Evolutionary conservation across 2,113 vertebrate genomes (phyloP).

Genomic region (Scophthalmus maximus): DNA sequence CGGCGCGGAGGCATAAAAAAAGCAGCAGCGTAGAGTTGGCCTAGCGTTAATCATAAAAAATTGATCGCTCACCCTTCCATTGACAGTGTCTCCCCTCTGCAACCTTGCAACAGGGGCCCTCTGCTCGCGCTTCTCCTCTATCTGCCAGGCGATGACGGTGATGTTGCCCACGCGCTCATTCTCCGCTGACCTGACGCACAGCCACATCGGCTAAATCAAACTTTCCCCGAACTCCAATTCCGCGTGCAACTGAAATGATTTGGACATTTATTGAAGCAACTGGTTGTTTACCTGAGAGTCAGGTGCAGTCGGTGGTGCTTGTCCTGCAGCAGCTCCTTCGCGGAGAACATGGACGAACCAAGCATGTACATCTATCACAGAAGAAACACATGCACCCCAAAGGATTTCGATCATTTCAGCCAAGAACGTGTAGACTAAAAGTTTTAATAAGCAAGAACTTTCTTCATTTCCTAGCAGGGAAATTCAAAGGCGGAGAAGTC

Average conservation of each 20-base stretch:
- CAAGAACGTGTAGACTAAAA: neutral
- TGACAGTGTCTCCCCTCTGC: slow-evolving; percentile 88
- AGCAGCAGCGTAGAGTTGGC: too few species aligned
- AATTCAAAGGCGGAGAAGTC: slow-evolving; percentile 14
- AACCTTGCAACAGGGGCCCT: slow-evolving; percentile 87
- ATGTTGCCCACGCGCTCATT: slow-evolving; percentile 93
- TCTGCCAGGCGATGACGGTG: slow-evolving; percentile 97
- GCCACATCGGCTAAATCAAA: neutral
- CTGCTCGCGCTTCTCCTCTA: slow-evolving; percentile 94
- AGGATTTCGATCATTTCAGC: slow-evolving; percentile 12
- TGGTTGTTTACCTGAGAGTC: slow-evolving; percentile 88
- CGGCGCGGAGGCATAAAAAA: too few species aligned
- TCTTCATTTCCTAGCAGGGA: neutral
- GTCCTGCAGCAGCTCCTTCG: slow-evolving; percentile 96
- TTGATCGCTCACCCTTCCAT: slow-evolving; percentile 90
- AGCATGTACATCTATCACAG: slow-evolving; percentile 94
- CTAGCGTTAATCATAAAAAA: too few species aligned
- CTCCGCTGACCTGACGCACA: slow-evolving; percentile 90
- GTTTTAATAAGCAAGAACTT: neutral
- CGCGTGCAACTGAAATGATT: neutral
- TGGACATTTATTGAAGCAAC: neutral
- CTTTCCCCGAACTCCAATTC: neutral
- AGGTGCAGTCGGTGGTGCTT: slow-evolving; percentile 93
- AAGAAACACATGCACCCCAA: neutral
- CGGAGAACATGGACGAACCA: slow-evolving; percentile 91